These are phyloP conservation scores for Cololabis saira DNA, from an alignment of 2,113 vertebrate species.

Conservation along the genomic window DNA sequence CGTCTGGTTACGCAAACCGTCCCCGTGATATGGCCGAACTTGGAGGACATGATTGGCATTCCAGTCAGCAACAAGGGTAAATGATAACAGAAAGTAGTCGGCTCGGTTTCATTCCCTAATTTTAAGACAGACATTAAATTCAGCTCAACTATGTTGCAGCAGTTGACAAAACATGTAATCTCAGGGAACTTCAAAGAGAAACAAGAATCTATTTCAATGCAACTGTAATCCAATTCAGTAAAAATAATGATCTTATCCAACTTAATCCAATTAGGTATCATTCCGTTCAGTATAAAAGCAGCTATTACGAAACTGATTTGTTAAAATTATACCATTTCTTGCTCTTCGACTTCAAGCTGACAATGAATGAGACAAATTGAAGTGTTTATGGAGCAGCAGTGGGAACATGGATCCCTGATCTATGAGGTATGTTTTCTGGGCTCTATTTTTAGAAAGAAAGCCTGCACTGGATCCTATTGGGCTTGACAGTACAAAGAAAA, in stretches of 20 bases:
- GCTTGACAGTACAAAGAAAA: slow-evolving; percentile 58
- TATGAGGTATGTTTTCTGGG: slow-evolving; percentile 65
- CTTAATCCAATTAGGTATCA: background rate
- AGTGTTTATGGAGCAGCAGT: slow-evolving; percentile 31
- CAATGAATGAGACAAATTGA: slow-evolving; percentile 22
- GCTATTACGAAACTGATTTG: too few relatives aligned
- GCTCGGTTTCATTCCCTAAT: too few relatives aligned
- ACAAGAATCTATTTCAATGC: too few relatives aligned
- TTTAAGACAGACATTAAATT: too few relatives aligned
- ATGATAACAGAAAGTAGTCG: background rate
- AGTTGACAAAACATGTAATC: too few relatives aligned
- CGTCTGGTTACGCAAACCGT: too few relatives aligned
- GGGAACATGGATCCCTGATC: slow-evolving; percentile 26
- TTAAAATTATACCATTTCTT: too few relatives aligned
- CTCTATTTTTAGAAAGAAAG: slow-evolving; percentile 61
- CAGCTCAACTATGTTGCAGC: too few relatives aligned
- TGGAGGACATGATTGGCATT: background rate
- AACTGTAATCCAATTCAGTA: background rate
- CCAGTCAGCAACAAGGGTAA: slow-evolving; percentile 3
- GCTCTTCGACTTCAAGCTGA: background rate
- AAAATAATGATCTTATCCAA: background rate
- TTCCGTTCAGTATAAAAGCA: too few relatives aligned
- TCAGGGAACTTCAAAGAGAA: too few relatives aligned
- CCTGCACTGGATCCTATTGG: slow-evolving; percentile 52
- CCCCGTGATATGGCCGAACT: too few relatives aligned